Conservation (phyloP, 2,113 vertebrate species). For the Hiodon tergisus region DNA sequence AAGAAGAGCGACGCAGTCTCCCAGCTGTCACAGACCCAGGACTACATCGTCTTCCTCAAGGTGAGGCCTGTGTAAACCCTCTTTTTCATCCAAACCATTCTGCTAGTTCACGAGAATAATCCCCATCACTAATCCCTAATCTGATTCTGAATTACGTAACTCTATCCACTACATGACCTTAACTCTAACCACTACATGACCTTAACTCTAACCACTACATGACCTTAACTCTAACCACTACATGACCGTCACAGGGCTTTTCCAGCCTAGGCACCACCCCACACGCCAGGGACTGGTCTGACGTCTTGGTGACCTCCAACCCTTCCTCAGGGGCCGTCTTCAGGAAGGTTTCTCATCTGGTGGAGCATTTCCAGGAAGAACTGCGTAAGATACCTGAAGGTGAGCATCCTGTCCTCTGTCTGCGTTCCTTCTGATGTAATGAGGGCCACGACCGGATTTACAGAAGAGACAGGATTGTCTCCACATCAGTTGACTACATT, state of each 20-base stretch:
- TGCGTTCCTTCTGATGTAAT: no score
- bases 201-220: neutral
- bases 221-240: neutral
- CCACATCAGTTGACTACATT: no score
- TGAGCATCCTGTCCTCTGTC: slow-evolving; percentile 36
- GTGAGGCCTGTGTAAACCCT: slow-evolving; percentile 32
- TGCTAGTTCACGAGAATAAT: neutral
- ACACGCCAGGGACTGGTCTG: slow-evolving; percentile 42
- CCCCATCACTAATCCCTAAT: neutral
- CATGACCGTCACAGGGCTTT: slow-evolving; percentile 42
- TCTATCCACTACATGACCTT: no score
- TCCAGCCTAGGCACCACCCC: slow-evolving; percentile 32
- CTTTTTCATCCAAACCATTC: slow-evolving; percentile 44
- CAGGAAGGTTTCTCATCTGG: slow-evolving; percentile 40
- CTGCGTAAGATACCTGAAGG: slow-evolving; percentile 48
- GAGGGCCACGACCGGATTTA: neutral
- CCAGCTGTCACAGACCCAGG: slow-evolving; percentile 46
- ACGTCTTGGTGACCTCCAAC: slow-evolving; percentile 44
- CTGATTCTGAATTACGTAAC: neutral
- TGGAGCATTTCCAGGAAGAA: slow-evolving; percentile 48
- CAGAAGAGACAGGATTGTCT: no score
- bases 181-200: no score
- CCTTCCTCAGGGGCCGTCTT: slow-evolving; percentile 44
- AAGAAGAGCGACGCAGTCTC: slow-evolving; percentile 38
- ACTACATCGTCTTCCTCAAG: slow-evolving; percentile 52